Evolutionary conservation across 2,888 invertebrate species (phyloP), one percentile per base, ranked within the genome.

Genomic region (Eulithis prunata): DNA sequence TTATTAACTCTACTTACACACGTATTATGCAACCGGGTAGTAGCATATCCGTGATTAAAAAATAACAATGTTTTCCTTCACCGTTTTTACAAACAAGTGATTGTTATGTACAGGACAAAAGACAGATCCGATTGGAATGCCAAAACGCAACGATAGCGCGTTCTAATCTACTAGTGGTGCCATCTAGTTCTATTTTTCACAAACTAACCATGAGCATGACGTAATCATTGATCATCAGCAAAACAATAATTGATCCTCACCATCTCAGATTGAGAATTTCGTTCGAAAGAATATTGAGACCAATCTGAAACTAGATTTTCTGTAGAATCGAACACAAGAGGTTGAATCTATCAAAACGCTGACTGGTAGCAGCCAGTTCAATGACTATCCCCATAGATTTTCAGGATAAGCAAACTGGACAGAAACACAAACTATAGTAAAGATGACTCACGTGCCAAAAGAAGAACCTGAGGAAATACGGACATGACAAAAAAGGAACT

Each of bases 21-120:
- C 60, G 53, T 32, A 11, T 14, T 14, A 52, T 53, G 60, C 60
- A 2, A 0, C 1, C 12, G 8, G 41, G 2, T 10, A 41, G 0
- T 12, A 21, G 54, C 58, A 58, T 45, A 6, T 14, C 6, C 58
- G 57, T 54, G 64, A 6, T 28, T 53, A 11, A 55, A 58, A 58
- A 58, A 58, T 47, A 47, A 28, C n/a, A 61, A 62, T 62, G 62
- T 62, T 62, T 62, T 62, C 62, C 62, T 62, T 62, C 62, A 62
- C 62, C 62, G 62, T 62, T 56, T 62, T 32, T 62, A 13, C 38
- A 51, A 62, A 62, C 61, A 21, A 60, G 61, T 62, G 55, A 13
- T 57, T 11, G 4, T 3, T n/a, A 3, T 32, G 0, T 5, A 1
- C 6, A 3, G 4, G 3, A 38, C 12, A 12, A 6, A 53, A 10